Evolutionary conservation across 2,888 invertebrate genomes (phyloP), one percentile per base, ranked within the genome.

Genomic region (Timema cristinae): DNA sequence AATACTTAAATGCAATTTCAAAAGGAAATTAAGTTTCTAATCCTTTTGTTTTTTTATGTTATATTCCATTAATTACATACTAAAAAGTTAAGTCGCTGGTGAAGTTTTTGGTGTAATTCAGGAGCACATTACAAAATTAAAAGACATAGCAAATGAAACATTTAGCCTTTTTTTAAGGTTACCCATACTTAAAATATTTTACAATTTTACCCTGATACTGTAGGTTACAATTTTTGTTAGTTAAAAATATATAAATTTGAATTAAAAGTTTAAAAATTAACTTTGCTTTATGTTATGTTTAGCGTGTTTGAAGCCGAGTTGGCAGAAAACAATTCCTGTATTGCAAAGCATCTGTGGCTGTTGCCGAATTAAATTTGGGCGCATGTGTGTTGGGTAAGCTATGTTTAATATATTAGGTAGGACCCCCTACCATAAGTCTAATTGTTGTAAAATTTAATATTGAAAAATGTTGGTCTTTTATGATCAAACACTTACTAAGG

Each of bases 251-350:
- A n/a, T n/a, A n/a, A 54, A n/a, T 13, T 54, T 13, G 2, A 11
- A 4, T 63, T n/a, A n/a, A 63, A n/a, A 4, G 1, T 11, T 11
- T 15, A 63, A n/a, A 15, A 5, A 13, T 16, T 32, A 63, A 32
- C 10, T 63, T 9, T 32, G 47, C n/a, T 50, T 48, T 67, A 48
- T 59, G 59, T 66, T 70, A 54, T 56, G 82, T 83, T 71, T 79
- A 95, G 98, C 87, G 91, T 94, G 73, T 97, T 97, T 82, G 98
- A 99, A 84, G 92, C 94, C 4, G 98, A 99, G 84, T 86, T 99
- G 77, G 86, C 91, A 98, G n/a, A n/a, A 98, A 76, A 90, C 91
- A 5, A 92, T 99, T 76, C 98, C 99, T 13, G 98, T 99, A 47
- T 88, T 99, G 54, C 98, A 98, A n/a, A 82, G 90, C 92, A 11